Evolutionary conservation across 1,140 invertebrate species (phyloP), one percentile per base, ranked within the genome.

Genomic region (Papilio helenus): DNA sequence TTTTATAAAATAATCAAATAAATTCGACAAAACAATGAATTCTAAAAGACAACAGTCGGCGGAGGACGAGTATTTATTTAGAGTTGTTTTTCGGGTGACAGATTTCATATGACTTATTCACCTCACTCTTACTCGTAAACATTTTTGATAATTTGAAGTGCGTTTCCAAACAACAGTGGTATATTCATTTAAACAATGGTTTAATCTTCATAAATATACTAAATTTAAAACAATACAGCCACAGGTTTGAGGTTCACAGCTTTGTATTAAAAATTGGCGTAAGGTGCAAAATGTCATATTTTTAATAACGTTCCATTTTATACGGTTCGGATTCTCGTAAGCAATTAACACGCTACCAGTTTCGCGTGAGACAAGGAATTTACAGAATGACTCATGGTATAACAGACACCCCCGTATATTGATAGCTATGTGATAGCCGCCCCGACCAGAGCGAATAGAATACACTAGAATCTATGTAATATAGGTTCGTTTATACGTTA

Each of bases 281-380:
- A n/a, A 49, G 46, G 34, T 34, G 34, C 34, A 2, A 34, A 34
- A 34, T 34, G 5, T 4, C 2, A 34, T n/a, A n/a, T 34, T 34
- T 34, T 34, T 34, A 34, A 46, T 14, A 5, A 44, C 42, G 0
- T 46, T 61, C 9, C 51, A 12, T 61, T 61, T 23, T 83, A 84
- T 87, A 87, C 58, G 79, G 72, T 79, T 55, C 87, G 58, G 20
- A 2, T 20, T 26, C 84, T 73, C 85, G 80, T 83, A 83, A 86
- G 83, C 86, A 90, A 90, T 91, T 91, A 91, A 85, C 84, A 81
- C 84, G 86, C 85, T 84, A 83, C 86, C 82, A 87, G 83, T 80
- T 51, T 89, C 83, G 89, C 89, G 90, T 91, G 90, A 86, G 84
- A 80, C 83, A 78, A 87, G 83, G 86, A 81, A 88, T 44, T 77